A percentile compares a stretch with the other conserved stretches of the same genome.
phyloP scores from a whole-genome alignment of 2,113 vertebrate species.

The Nothoprocta perdicaria region DNA sequence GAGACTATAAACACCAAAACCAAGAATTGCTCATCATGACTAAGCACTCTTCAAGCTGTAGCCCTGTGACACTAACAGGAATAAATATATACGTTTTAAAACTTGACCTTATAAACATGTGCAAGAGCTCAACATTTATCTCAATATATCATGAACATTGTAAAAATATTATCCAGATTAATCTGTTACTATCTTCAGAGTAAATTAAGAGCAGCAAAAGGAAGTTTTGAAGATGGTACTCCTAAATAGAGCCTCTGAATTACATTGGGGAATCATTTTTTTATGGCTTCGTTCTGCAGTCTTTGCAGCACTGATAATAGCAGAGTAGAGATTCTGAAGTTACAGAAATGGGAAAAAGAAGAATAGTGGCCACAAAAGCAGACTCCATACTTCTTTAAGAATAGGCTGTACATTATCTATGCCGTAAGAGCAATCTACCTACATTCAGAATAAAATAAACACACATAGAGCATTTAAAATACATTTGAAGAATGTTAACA shows the following conservation, averaged over 20 bases:
- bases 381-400: neutral
- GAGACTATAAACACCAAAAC: neutral
- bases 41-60: conserved; percentile 6
- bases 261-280: neutral
- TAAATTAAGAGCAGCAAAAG: conserved; percentile 10
- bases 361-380: neutral
- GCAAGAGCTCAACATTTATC: conserved; percentile 37
- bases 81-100: conserved; percentile 49
- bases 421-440: neutral
- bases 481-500: neutral
- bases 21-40: neutral
- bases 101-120: conserved; percentile 30
- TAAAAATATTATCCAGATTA: conserved; percentile 1
- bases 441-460: neutral
- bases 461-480: neutral
- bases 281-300: neutral
- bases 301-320: neutral
- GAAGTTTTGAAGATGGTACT: neutral
- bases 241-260: neutral
- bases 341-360: neutral
- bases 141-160: neutral
- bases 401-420: neutral
- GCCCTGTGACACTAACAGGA: conserved; percentile 19
- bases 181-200: neutral
- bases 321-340: neutral